Conservation (phyloP, 1,140 invertebrate genomes). For the Drosophila cardini region DNA sequence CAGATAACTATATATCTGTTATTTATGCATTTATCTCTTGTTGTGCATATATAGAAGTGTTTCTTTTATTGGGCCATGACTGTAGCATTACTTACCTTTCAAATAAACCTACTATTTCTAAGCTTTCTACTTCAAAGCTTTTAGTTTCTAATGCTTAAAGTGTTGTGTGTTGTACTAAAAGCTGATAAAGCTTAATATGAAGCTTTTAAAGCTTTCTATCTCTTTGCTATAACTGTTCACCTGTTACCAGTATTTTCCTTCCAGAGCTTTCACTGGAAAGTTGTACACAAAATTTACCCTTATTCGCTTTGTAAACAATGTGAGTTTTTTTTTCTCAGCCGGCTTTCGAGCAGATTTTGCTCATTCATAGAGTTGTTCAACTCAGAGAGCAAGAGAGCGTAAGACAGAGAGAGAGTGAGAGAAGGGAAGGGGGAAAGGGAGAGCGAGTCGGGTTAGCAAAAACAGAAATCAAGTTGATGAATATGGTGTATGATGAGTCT, state of each 20-base stretch:
- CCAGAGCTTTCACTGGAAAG: slow-evolving; percentile 57
- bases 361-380: slow-evolving; percentile 60
- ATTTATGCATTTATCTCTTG: slow-evolving; percentile 45
- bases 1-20: slow-evolving; percentile 38
- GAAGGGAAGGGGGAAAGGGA: background rate
- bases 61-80: slow-evolving; percentile 6
- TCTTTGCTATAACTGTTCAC: slow-evolving; percentile 42
- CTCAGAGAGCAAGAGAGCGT: slow-evolving; percentile 4
- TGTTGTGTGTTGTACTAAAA: slow-evolving; percentile 1
- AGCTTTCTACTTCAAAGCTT: background rate
- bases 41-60: slow-evolving; percentile 14
- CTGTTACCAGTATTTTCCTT: slow-evolving; percentile 55
- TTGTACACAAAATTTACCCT: slow-evolving; percentile 26
- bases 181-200: background rate
- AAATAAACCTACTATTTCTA: slow-evolving; percentile 3
- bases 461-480: slow-evolving; percentile 69
- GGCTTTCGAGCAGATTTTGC: slow-evolving; percentile 50
- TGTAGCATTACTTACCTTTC: slow-evolving; percentile 7
- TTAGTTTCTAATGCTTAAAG: background rate
- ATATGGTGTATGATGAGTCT: slow-evolving; percentile 72
- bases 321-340: slow-evolving; percentile 55
- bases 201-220: slow-evolving; percentile 39
- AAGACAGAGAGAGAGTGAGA: background rate
- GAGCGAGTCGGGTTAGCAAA: slow-evolving; percentile 7
- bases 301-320: slow-evolving; percentile 32